Conservation (phyloP, 2,888 invertebrate species). For the Macrostomum cliftonense region DNA sequence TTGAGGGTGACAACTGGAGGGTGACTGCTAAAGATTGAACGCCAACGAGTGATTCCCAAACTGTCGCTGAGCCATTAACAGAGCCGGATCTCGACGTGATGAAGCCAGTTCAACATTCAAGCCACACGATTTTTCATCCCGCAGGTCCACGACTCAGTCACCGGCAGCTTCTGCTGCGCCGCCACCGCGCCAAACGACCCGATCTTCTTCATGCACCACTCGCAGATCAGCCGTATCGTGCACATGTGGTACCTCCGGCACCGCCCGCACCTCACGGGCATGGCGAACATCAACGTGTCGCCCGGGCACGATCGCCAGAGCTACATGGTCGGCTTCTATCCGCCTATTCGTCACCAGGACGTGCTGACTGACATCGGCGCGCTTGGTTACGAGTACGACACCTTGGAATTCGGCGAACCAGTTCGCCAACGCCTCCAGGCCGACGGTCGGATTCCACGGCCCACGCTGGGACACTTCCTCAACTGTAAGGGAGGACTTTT, state of each 20-base stretch:
- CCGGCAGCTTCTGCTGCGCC: conserved; percentile 9
- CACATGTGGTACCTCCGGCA: conserved; percentile 1
- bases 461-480: too few relatives aligned
- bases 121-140: too few relatives aligned
- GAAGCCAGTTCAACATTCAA: too few relatives aligned
- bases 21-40: too few relatives aligned
- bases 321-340: conserved; percentile 5
- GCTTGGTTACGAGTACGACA: conserved; percentile 6
- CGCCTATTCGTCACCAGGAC: conserved; percentile 1
- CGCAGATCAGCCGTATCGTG: conserved; percentile 4
- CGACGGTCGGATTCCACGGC: too few relatives aligned
- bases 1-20: too few relatives aligned
- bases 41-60: too few relatives aligned
- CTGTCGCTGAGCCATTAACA: too few relatives aligned
- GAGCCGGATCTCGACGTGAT: too few relatives aligned
- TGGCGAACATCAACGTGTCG: not conserved
- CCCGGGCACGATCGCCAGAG: conserved; percentile 10
- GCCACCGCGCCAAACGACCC: conserved; percentile 6
- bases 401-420: conserved; percentile 2
- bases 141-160: conserved; percentile 4
- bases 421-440: too few relatives aligned
- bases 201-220: conserved; percentile 6
- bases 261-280: too few relatives aligned
- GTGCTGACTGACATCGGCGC: conserved; percentile 1
- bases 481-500: too few relatives aligned